These are phyloP conservation scores for Cheilosia pagana DNA, from an alignment of 2,888 invertebrate genomes.

Conservation along the genomic window DNA sequence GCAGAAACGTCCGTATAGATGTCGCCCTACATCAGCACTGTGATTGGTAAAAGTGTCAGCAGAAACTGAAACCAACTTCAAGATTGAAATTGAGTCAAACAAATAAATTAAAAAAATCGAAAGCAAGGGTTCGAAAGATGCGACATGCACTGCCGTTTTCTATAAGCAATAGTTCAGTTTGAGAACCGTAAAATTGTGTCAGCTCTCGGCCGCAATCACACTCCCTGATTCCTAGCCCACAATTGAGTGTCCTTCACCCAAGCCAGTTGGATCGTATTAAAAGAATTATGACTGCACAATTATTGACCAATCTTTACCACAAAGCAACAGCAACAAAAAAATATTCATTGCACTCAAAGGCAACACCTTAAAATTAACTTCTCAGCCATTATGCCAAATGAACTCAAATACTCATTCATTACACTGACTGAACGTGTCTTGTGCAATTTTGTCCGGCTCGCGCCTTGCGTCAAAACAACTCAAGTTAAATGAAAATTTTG, in stretches of 20 bases:
- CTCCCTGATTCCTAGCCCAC: not conserved
- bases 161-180: too few species aligned
- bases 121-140: too few species aligned
- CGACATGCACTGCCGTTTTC: too few species aligned
- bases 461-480: constrained; percentile 37
- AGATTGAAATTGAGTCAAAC: too few species aligned
- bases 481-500: constrained; percentile 4
- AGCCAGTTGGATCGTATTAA: not conserved
- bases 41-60: too few species aligned
- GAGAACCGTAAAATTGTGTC: too few species aligned
- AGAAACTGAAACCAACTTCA: too few species aligned
- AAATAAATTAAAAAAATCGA: too few species aligned
- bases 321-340: not conserved
- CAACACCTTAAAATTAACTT: constrained; percentile 7
- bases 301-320: not conserved
- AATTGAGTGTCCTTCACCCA: not conserved
- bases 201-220: not conserved
- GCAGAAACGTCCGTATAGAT: too few species aligned
- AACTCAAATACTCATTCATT: constrained; percentile 20
- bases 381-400: constrained; percentile 7
- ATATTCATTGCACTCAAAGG: not conserved
- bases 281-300: constrained; percentile 3
- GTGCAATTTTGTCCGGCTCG: constrained; percentile 22
- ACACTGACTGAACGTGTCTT: constrained; percentile 10
- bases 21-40: too few species aligned